Conservation (phyloP, 92 coral and sea anemone genomes). For the Chrysogorgia sp. region DNA sequence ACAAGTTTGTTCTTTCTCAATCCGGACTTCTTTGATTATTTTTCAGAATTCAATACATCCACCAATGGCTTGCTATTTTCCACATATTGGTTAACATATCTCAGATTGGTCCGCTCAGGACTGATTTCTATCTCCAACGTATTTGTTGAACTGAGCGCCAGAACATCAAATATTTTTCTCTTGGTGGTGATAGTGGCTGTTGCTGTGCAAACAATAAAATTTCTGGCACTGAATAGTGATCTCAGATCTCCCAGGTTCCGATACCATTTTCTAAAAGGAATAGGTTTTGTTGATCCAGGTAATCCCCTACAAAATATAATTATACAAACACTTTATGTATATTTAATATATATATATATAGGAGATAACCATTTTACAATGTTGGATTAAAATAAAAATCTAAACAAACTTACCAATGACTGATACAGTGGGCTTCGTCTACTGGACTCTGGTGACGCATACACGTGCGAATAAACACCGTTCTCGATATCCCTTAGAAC, state of each 20-base stretch:
- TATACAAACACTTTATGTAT: too few relatives aligned
- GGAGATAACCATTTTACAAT: too few relatives aligned
- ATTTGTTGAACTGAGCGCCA: neutral
- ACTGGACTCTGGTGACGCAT: conserved; percentile 10
- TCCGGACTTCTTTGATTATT: neutral
- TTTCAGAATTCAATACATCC: neutral
- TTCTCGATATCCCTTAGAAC: conserved; percentile 3
- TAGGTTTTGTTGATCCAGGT: conserved; percentile 27
- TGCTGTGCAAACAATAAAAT: neutral
- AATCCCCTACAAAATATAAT: conserved; percentile 14
- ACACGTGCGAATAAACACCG: neutral
- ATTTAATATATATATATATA: too few relatives aligned
- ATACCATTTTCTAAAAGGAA: conserved; percentile 19
- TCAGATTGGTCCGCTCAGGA: conserved; percentile 8
- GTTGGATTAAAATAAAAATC: too few relatives aligned
- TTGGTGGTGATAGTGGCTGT: conserved; percentile 8
- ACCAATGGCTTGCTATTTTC: neutral
- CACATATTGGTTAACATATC: conserved; percentile 1
- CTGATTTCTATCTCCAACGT: conserved; percentile 19
- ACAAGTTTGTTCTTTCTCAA: neutral
- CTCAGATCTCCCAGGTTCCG: conserved; percentile 27
- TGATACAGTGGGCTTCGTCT: too few relatives aligned
- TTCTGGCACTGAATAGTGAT: neutral
- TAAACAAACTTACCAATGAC: too few relatives aligned
- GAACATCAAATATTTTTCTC: conserved; percentile 11